Conservation (phyloP, 2,797 vertebrate genomes). For the Euphonia xanthogaster region DNA sequence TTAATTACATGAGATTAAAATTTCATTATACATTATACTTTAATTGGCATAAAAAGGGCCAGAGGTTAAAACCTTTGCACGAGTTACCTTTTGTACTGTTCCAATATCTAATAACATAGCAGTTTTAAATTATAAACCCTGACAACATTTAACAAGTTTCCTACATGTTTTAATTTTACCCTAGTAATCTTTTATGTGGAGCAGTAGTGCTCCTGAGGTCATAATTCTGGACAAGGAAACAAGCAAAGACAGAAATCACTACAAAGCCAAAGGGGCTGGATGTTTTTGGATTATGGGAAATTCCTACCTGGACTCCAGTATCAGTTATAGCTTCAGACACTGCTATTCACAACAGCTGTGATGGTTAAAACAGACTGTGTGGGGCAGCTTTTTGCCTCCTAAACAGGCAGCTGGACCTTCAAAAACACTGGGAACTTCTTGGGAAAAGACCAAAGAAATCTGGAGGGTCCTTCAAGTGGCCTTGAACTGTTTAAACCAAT, state of each 20-base stretch:
- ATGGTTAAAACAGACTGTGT: not conserved
- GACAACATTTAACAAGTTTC: slow-evolving; percentile 63
- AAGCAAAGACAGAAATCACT: slow-evolving; percentile 31
- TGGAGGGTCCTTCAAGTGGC: slow-evolving; percentile 32
- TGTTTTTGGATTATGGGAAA: not conserved
- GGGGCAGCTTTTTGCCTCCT: not conserved
- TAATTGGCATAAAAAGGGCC: slow-evolving; percentile 56
- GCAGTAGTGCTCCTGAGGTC: slow-evolving; percentile 10
- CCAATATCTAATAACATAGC: slow-evolving; percentile 59
- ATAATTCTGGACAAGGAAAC: slow-evolving; percentile 37
- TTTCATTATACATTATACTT: slow-evolving; percentile 59
- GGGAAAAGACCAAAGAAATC: not conserved
- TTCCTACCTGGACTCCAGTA: not conserved
- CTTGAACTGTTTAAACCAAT: not conserved
- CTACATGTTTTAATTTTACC: slow-evolving; percentile 68
- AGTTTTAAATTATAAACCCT: slow-evolving; percentile 64
- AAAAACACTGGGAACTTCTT: not conserved
- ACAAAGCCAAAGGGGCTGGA: not conserved
- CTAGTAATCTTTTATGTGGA: slow-evolving; percentile 59
- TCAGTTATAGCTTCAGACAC: not conserved
- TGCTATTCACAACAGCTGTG: not conserved
- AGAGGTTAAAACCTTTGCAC: slow-evolving; percentile 51
- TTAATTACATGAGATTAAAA: slow-evolving; percentile 74
- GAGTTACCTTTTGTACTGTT: slow-evolving; percentile 55
- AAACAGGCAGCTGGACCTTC: not conserved